Evolutionary conservation across 2,797 vertebrate species (phyloP).

Genomic region (Acrossocheilus fasciatus): DNA sequence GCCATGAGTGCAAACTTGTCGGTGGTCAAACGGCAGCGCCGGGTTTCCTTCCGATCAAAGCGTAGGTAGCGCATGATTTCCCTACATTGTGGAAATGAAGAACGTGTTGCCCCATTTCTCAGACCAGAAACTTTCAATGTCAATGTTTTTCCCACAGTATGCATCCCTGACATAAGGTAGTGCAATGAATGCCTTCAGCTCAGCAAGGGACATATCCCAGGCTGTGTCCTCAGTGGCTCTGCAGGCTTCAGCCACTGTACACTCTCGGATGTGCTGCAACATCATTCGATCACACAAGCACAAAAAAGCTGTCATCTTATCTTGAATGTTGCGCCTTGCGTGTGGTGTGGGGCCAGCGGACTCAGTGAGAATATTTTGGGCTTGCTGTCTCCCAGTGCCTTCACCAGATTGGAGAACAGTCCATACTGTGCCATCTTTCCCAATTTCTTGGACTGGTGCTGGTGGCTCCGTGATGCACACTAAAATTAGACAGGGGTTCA

Average conservation of each 20-base stretch:
- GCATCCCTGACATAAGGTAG: background rate
- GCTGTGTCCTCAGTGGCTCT: background rate
- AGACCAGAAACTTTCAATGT: background rate
- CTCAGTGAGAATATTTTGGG: background rate
- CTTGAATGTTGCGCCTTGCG: background rate
- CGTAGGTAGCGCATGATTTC: too few species aligned
- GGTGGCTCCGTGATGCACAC: too few species aligned
- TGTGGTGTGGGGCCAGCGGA: background rate
- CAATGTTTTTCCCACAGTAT: background rate
- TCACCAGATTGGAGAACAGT: background rate
- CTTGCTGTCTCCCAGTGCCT: background rate
- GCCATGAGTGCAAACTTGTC: too few species aligned
- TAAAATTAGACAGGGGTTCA: too few species aligned
- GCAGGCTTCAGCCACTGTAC: background rate
- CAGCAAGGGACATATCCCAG: constrained; percentile 18
- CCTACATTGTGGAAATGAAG: too few species aligned
- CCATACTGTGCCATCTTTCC: background rate
- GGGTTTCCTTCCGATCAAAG: too few species aligned
- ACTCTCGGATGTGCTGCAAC: too few species aligned
- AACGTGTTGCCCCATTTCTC: too few species aligned
- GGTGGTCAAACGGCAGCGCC: too few species aligned
- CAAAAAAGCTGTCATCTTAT: background rate
- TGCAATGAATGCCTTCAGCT: constrained; percentile 25
- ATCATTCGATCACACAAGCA: background rate
- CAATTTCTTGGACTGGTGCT: too few species aligned